Percentiles rank a stretch among this genome's conserved stretches.
phyloP scores from a whole-genome alignment of 1,140 invertebrate genomes.

The Drosophila lini region DNA sequence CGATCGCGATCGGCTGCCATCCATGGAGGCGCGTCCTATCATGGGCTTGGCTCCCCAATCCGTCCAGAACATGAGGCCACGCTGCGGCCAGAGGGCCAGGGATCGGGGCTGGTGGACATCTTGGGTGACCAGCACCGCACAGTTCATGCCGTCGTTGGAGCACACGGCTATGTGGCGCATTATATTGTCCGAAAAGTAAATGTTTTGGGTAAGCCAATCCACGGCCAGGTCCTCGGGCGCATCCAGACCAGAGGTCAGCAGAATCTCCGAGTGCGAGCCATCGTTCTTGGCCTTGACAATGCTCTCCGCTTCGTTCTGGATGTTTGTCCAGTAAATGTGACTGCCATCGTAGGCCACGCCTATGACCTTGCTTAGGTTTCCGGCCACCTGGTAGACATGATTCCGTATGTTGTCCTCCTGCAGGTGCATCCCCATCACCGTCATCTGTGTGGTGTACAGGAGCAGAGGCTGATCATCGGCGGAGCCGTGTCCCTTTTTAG shows the following conservation, averaged over 20 bases:
- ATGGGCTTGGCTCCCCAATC: constrained; percentile 91
- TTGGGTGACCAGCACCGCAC: constrained; percentile 87
- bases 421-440: constrained; percentile 85
- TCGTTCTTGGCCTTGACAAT: constrained; percentile 87
- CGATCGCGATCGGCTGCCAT: constrained; percentile 88
- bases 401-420: constrained; percentile 69
- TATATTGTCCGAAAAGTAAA: constrained; percentile 92
- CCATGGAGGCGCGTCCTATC: constrained; percentile 93
- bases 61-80: constrained; percentile 93
- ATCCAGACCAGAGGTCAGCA: constrained; percentile 88
- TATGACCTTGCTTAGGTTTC: constrained; percentile 86
- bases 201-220: constrained; percentile 91
- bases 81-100: constrained; percentile 87
- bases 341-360: constrained; percentile 88
- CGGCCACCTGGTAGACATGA: constrained; percentile 84
- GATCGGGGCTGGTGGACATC: constrained; percentile 87
- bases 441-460: constrained; percentile 87
- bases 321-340: constrained; percentile 91
- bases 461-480: constrained; percentile 86
- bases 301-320: constrained; percentile 87
- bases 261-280: constrained; percentile 86
- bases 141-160: constrained; percentile 86
- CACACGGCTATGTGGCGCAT: constrained; percentile 91
- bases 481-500: constrained; percentile 71
- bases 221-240: constrained; percentile 91